These are phyloP conservation scores for Merops nubicus DNA, from an alignment of 2,113 vertebrate genomes.

Conservation along the genomic window DNA sequence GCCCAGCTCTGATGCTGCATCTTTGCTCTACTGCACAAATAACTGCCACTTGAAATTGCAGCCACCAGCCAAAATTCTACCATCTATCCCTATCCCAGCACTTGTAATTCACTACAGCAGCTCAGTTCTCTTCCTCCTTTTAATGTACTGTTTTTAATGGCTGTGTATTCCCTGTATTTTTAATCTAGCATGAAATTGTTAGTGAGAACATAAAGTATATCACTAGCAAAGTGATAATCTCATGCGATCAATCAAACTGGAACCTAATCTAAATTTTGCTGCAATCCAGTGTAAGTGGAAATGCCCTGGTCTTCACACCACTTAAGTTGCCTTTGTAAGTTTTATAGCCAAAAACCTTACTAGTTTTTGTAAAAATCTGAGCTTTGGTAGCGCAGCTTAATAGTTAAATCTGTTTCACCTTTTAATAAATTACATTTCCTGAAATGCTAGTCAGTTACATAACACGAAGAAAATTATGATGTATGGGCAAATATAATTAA, in stretches of 20 bases:
- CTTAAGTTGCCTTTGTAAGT: not conserved
- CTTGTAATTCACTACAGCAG: not conserved
- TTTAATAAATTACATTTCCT: conserved; percentile 30
- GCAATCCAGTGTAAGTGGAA: not conserved
- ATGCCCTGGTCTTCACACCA: not conserved
- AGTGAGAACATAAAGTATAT: not conserved
- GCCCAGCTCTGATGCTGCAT: not conserved
- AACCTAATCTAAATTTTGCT: not conserved
- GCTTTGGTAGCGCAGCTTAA: not conserved
- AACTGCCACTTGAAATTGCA: not conserved
- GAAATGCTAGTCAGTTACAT: not conserved
- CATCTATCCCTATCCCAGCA: not conserved
- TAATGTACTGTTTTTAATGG: not conserved
- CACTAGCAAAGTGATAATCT: not conserved
- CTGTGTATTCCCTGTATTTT: not conserved
- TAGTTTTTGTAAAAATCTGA: not conserved
- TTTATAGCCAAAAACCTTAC: not conserved
- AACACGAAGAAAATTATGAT: not conserved
- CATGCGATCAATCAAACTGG: not conserved
- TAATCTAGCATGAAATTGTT: not conserved
- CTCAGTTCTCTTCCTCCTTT: not conserved
- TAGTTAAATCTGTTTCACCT: not conserved
- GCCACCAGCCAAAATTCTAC: not conserved
- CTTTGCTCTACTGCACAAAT: not conserved
- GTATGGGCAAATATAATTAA: not conserved